A percentile compares a stretch with the other conserved stretches of the same genome.
phyloP scores from a whole-genome alignment of 2,888 invertebrate genomes.

The Pecten maximus region DNA sequence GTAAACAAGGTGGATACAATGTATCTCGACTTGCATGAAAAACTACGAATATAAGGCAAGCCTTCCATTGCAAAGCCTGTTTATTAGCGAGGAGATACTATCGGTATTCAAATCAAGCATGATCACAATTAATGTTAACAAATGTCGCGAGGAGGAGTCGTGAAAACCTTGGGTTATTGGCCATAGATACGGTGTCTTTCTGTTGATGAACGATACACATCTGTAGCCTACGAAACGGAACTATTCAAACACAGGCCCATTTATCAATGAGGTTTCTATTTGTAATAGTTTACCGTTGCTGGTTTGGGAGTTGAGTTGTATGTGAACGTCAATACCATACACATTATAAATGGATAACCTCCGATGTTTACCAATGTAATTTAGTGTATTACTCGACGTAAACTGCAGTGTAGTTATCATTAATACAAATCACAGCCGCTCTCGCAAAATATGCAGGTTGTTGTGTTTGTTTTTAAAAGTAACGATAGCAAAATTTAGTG shows the following conservation, averaged over 20 bases:
- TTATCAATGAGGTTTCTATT: slow-evolving; percentile 15
- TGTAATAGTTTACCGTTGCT: not conserved
- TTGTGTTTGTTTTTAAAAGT: not conserved
- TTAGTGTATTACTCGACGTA: not conserved
- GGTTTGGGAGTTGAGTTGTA: not conserved
- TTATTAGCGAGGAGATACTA: not conserved
- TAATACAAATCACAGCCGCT: not conserved
- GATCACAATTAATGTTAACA: not conserved
- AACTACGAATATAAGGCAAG: not conserved
- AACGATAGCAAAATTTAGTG: not conserved
- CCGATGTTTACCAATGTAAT: not conserved
- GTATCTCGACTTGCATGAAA: not conserved
- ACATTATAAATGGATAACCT: not conserved
- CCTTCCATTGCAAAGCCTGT: not conserved
- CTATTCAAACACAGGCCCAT: not conserved
- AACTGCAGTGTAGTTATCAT: not conserved
- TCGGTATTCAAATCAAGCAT: not conserved
- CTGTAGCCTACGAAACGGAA: not conserved
- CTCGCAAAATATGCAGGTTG: not conserved
- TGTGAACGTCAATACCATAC: not conserved
- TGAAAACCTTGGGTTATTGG: not conserved
- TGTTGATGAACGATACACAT: not conserved
- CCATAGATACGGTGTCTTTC: not conserved
- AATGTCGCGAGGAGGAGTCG: not conserved
- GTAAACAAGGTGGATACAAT: not conserved